Base-by-base conservation (phyloP, 2,113 vertebrate genomes). In the Nycticebus coucang region DNA sequence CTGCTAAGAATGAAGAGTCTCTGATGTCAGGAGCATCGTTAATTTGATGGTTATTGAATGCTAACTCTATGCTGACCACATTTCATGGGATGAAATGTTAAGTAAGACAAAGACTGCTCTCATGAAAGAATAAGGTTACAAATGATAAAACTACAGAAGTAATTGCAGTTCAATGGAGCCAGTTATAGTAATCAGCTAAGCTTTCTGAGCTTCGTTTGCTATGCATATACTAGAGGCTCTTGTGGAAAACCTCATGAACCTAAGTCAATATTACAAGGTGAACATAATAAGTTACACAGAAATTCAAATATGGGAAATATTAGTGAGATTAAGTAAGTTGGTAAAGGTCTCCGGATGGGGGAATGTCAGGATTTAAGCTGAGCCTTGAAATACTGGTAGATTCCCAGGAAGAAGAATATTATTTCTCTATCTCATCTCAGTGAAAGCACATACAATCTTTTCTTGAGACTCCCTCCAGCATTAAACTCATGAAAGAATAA, bases 31-130 rank as follows among this genome's bases (percentile, higher is more conserved):
- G 33, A 66, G 17, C 9, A 37, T 57, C 8, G 6, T 92, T 82
- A 55, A 57, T 69, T 57, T 4, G n/a, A 13, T 26, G 24, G 6
- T 57, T 71, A 79, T 3, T 35, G 28, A 93, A 55, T 30, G 14
- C 18, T 18, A 71, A 45, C 50, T 19, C 28, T 41, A 37, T 12
- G 21, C 2, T 41, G 41, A 53, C 22, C 82, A 5, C 59, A 28
- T 68, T n/a, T n/a, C 21, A 57, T 60, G 17, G 22, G 1, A 30
- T 1, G 0, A 24, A 69, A 5, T 4, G 0, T 10, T 57, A 15
- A 91, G 53, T 21, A 78, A 72, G 53, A 41, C 19, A 68, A n/a
- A 60, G 18, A 19, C 0, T 3, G 0, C 2, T 11, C 19, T 37
- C 0, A 17, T 7, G 28, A 37, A 59, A 84, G 33, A 82, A 50